Base-by-base conservation (phyloP, 1,140 invertebrate genomes). In the Aphelinus atriplicis region DNA sequence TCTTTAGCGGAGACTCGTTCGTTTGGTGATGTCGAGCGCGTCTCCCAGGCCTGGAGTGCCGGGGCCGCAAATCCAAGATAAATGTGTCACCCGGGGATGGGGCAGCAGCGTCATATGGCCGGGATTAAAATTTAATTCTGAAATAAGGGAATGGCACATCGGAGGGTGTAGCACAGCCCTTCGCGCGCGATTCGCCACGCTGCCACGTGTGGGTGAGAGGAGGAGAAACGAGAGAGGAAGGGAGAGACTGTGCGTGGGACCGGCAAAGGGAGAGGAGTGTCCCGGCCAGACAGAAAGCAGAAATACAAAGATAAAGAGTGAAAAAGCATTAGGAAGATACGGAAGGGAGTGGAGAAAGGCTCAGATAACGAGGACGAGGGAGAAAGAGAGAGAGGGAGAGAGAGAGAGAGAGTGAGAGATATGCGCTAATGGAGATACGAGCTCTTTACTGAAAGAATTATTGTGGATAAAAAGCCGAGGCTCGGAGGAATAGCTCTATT, bases 51-150 rank as follows among this genome's bases (percentile, higher is more conserved):
- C 1, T 5, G 43, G 66, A 79, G 77, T 3, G 47, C 10, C 81
- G 72, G 68, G 26, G 71, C 74, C 76, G 82, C 78, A 85, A 78
- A 78, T 79, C 77, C 75, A 79, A 84, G 85, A 84, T 84, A 82
- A 79, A 81, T 82, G 81, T 83, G 83, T 85, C 43, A 45, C 9
- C 43, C 42, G 61, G 26, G 26, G 71, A 77, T 45, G 48, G 65
- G 56, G 7, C 63, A 50, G 63, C 58, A 71, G 66, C 64, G 57
- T 77, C 69, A 77, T 76, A 69, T 55, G 70, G 56, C 73, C 47
- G 62, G 81, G 81, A 86, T 87, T 87, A 86, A 86, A 87, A 83
- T 88, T 87, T 87, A 86, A 87, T 88, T 85, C 83, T 81, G 82
- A 83, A 86, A 86, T 84, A 86, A 85, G 83, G 83, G 82, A 69